Conservation (phyloP, 2,113 vertebrate genomes). For the Natator depressus region DNA sequence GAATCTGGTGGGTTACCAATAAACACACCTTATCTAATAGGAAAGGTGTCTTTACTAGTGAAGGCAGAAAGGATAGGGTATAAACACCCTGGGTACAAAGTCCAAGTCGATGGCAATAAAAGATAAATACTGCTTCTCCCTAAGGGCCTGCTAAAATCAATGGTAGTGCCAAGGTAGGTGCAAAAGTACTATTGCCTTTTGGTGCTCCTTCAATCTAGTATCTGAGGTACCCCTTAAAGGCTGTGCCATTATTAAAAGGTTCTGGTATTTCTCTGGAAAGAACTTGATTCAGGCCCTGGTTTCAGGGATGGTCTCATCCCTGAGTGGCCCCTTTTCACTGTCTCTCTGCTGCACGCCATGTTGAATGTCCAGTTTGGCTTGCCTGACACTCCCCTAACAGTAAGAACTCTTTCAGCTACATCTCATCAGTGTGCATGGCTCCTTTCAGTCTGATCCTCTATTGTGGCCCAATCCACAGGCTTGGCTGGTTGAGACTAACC, state of each 20-base stretch:
- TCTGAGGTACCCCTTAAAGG: neutral
- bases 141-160: neutral
- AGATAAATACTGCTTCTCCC: neutral
- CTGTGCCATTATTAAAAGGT: neutral
- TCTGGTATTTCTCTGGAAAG: neutral
- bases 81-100: neutral
- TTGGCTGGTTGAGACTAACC: no score
- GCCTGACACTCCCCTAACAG: neutral
- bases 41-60: neutral
- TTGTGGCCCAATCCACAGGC: neutral
- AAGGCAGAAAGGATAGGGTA: neutral
- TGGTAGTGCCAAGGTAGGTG: fast-evolving
- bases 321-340: neutral
- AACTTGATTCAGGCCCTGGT: neutral
- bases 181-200: neutral
- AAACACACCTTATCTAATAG: neutral
- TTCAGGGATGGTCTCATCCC: neutral
- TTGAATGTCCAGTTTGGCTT: neutral
- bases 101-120: neutral
- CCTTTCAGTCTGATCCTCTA: neutral
- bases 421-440: neutral
- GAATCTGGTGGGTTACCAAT: neutral
- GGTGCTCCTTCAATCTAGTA: neutral
- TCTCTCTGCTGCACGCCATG: neutral
- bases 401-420: neutral